These are phyloP conservation scores for Teleopsis dalmanni DNA, from an alignment of 1,140 invertebrate genomes.

Conservation along the genomic window DNA sequence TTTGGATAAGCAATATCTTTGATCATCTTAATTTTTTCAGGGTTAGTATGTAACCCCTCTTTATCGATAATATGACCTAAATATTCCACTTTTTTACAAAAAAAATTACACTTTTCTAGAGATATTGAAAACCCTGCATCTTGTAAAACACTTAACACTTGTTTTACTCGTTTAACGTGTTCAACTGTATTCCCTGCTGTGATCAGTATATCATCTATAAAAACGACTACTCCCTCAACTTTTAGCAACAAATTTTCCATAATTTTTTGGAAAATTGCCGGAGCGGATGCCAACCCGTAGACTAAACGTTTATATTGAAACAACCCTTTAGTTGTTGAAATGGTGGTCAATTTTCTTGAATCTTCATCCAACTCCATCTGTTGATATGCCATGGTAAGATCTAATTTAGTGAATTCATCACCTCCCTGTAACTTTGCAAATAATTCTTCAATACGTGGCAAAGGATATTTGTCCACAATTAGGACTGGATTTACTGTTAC, in stretches of 20 bases:
- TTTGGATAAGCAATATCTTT: slow-evolving; percentile 15
- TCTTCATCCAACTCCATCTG: slow-evolving; percentile 27
- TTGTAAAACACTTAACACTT: slow-evolving; percentile 18
- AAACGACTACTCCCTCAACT: slow-evolving; percentile 21
- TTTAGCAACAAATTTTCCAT: slow-evolving; percentile 12
- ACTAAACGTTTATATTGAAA: slow-evolving; percentile 19
- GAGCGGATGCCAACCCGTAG: slow-evolving; percentile 17
- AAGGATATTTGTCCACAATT: slow-evolving; percentile 1
- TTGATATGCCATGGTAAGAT: slow-evolving; percentile 23
- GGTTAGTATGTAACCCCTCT: slow-evolving; percentile 18
- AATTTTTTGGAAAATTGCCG: slow-evolving; percentile 20
- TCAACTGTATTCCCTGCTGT: slow-evolving; percentile 8
- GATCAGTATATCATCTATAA: slow-evolving; percentile 27
- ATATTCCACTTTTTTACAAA: slow-evolving; percentile 22
- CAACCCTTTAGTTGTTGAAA: slow-evolving; percentile 18
- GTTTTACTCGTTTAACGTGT: slow-evolving; percentile 14
- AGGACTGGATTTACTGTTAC: slow-evolving; percentile 6
- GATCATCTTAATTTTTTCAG: slow-evolving; percentile 20
- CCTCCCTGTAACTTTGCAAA: slow-evolving; percentile 12
- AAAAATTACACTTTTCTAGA: slow-evolving; percentile 18
- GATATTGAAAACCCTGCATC: slow-evolving; percentile 22
- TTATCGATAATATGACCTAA: slow-evolving; percentile 28
- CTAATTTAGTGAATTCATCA: slow-evolving; percentile 19
- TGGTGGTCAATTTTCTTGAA: slow-evolving; percentile 18
- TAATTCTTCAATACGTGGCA: not conserved